Conservation (phyloP, 2,888 invertebrate species). For the Schrankia costaestrigalis region DNA sequence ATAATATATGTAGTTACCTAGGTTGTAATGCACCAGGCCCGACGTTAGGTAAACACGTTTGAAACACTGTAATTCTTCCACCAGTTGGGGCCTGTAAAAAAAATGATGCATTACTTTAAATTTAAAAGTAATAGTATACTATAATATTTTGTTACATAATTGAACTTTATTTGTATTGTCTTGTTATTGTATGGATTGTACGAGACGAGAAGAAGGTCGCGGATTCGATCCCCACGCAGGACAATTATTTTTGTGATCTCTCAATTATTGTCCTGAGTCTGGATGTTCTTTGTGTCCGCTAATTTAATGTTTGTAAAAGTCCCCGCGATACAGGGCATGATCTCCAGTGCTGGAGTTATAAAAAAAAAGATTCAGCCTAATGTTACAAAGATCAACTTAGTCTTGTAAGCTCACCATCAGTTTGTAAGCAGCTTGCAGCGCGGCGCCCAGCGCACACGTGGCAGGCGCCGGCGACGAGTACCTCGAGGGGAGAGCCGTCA, state of each 20-base stretch:
- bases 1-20: constrained; percentile 61
- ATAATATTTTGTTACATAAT: not conserved
- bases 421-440: constrained; percentile 94
- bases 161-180: too few relatives aligned
- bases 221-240: too few relatives aligned
- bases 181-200: too few relatives aligned
- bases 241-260: too few relatives aligned
- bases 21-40: constrained; percentile 94
- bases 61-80: constrained; percentile 96
- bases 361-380: too few relatives aligned
- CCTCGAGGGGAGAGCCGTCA: constrained; percentile 88
- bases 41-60: constrained; percentile 91
- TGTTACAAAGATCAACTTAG: not conserved
- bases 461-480: constrained; percentile 85
- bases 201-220: too few relatives aligned
- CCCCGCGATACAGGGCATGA: too few relatives aligned
- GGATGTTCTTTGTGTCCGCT: too few relatives aligned
- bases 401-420: constrained; percentile 84
- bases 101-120: constrained; percentile 1
- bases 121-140: not conserved
- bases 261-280: too few relatives aligned
- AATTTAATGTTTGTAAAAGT: too few relatives aligned
- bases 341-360: too few relatives aligned
- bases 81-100: constrained; percentile 89
- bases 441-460: constrained; percentile 94